Percentiles rank a stretch among this genome's conserved stretches.
These are phyloP conservation scores for Buathra laborator DNA, from an alignment of 2,888 invertebrate genomes.

Conservation along the genomic window DNA sequence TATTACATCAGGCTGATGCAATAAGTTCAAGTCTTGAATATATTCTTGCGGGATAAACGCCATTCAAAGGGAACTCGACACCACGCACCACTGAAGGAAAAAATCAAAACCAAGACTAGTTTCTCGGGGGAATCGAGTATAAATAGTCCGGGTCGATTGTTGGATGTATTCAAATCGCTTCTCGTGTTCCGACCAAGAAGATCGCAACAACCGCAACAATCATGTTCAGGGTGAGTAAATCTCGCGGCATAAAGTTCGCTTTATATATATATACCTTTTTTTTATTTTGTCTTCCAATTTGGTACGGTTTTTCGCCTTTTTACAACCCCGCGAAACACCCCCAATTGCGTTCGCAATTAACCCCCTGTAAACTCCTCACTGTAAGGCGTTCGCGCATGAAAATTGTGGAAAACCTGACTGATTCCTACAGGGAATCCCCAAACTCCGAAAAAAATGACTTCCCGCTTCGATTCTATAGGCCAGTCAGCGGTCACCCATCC, in stretches of 20 bases:
- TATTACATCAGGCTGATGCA: too few species aligned
- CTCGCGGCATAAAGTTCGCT: background rate
- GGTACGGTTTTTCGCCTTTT: too few species aligned
- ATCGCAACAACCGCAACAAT: background rate
- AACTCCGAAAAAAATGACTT: background rate
- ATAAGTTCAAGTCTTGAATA: too few species aligned
- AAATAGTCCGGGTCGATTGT: conserved; percentile 45
- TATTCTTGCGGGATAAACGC: too few species aligned
- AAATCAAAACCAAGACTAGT: background rate
- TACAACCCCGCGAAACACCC: too few species aligned
- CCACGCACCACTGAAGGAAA: conserved; percentile 29
- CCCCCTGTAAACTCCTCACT: too few species aligned
- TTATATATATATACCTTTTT: background rate
- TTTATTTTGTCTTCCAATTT: too few species aligned
- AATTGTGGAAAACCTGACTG: background rate
- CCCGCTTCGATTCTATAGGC: too few species aligned
- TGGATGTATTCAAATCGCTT: conserved; percentile 54
- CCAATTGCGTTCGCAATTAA: too few species aligned
- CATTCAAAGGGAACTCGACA: too few species aligned
- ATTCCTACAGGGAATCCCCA: background rate
- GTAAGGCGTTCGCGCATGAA: background rate
- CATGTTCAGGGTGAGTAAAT: conserved; percentile 58
- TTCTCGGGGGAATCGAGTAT: conserved; percentile 31
- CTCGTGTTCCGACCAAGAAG: conserved; percentile 18
- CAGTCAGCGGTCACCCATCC: background rate